Evolutionary conservation across 2,888 invertebrate species (phyloP).

Genomic region (Agrenia bidenticulata): DNA sequence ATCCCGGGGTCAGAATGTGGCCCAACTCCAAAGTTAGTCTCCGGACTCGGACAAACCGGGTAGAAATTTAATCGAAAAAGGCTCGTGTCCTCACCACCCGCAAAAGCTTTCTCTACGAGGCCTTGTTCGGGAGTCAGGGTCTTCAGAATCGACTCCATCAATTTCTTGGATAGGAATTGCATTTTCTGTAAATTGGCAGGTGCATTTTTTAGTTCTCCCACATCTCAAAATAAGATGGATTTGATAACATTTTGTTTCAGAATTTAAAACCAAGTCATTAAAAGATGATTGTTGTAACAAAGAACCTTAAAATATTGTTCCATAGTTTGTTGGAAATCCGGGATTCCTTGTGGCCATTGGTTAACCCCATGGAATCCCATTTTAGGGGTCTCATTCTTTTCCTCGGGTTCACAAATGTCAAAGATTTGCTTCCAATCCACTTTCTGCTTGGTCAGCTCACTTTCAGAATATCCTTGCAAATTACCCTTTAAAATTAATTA

Average conservation of each 20-base stretch:
- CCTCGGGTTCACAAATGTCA: conserved; percentile 24
- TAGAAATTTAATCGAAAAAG: conserved; percentile 19
- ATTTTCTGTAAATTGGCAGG: conserved; percentile 34
- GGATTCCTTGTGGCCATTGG: conserved; percentile 24
- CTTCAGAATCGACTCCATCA: conserved; percentile 37
- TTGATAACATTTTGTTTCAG: no score
- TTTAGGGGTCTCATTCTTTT: conserved; percentile 25
- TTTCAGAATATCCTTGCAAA: conserved; percentile 41
- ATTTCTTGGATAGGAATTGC: conserved; percentile 26
- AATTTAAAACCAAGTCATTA: no score
- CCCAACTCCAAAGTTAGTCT: conserved; percentile 17
- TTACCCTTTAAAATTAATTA: conserved; percentile 27
- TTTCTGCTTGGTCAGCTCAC: conserved; percentile 37
- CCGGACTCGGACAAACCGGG: conserved; percentile 16
- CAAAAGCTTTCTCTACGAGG: background rate
- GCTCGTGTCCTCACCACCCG: conserved; percentile 17
- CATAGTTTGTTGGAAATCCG: background rate
- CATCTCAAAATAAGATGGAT: background rate
- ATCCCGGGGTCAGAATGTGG: conserved; percentile 20
- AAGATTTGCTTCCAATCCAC: conserved; percentile 40
- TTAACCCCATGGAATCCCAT: conserved; percentile 33
- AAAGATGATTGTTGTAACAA: no score
- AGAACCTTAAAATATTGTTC: background rate
- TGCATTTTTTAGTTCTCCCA: no score
- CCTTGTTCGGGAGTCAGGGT: conserved; percentile 28